Conservation (phyloP, 2,113 vertebrate genomes). For the Leptobrachium leishanense region DNA sequence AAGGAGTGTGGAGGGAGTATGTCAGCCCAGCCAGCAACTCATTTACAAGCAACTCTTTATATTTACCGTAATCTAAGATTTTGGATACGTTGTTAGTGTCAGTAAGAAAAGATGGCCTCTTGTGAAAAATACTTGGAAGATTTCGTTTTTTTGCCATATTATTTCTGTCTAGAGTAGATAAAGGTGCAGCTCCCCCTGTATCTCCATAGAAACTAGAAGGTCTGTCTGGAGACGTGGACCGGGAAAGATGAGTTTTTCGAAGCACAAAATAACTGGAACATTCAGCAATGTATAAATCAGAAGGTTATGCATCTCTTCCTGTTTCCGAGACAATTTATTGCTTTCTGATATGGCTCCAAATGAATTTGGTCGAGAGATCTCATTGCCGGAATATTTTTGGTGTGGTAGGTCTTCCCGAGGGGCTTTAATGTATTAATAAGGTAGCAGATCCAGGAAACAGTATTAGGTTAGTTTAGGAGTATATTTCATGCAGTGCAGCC, state of each 20-base stretch:
- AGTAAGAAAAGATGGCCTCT: constrained; percentile 25
- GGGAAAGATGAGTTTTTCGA: neutral
- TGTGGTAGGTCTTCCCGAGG: constrained; percentile 14
- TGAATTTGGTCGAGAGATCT: constrained; percentile 8
- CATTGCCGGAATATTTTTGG: constrained; percentile 33
- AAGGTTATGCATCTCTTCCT: neutral
- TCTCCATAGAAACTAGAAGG: constrained; percentile 10
- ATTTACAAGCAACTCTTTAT: constrained; percentile 2
- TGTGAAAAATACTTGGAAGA: constrained; percentile 5
- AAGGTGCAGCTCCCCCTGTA: neutral
- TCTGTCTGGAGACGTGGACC: constrained; percentile 30
- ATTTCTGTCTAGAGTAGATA: constrained; percentile 2
- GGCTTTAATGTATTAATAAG: neutral
- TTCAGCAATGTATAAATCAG: constrained; percentile 44
- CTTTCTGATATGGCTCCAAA: constrained; percentile 20
- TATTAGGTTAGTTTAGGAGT: too few species aligned
- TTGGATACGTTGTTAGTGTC: neutral
- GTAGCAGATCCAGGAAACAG: neutral
- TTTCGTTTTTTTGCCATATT: neutral
- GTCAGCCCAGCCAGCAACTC: neutral
- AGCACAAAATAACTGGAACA: neutral
- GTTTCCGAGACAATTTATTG: constrained; percentile 17
- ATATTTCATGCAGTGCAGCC: too few species aligned
- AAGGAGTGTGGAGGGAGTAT: too few species aligned
- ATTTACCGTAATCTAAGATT: neutral